phyloP scores from a whole-genome alignment of 1,140 invertebrate genomes.

The Megalopta genalis region DNA sequence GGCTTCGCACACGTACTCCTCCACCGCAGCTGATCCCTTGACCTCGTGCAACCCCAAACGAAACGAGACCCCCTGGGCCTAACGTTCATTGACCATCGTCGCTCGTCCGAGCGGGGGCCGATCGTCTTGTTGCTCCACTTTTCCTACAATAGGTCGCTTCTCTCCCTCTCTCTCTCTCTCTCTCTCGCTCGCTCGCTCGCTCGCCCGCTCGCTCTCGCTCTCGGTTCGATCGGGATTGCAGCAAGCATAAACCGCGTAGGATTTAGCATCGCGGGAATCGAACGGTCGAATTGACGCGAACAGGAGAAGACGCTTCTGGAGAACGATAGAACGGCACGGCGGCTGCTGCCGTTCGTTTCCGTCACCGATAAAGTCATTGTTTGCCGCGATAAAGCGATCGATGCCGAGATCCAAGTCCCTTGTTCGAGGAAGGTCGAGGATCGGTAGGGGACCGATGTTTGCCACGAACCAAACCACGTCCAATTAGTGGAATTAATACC shows the following conservation, averaged over 20 bases:
- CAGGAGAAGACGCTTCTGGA: too few species aligned
- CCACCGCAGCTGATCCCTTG: constrained; percentile 74
- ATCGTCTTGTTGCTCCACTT: constrained; percentile 30
- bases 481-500: constrained; percentile 79
- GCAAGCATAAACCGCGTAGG: too few species aligned
- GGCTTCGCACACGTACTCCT: constrained; percentile 61
- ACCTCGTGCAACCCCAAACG: constrained; percentile 72
- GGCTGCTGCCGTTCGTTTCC: neutral
- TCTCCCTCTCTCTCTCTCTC: too few species aligned
- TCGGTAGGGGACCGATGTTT: constrained; percentile 70
- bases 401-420: constrained; percentile 67
- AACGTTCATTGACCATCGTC: constrained; percentile 61
- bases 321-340: too few species aligned
- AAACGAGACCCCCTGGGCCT: constrained; percentile 62
- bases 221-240: too few species aligned
- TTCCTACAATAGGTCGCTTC: neutral
- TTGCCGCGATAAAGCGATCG: constrained; percentile 58
- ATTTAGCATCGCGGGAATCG: too few species aligned
- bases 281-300: too few species aligned
- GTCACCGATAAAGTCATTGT: constrained; percentile 37
- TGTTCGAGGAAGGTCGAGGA: constrained; percentile 55
- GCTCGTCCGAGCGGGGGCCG: constrained; percentile 37
- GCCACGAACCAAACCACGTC: constrained; percentile 75
- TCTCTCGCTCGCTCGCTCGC: too few species aligned
- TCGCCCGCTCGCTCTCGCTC: too few species aligned